phyloP scores from a whole-genome alignment of 2,113 vertebrate genomes.

The Cottus gobio region DNA sequence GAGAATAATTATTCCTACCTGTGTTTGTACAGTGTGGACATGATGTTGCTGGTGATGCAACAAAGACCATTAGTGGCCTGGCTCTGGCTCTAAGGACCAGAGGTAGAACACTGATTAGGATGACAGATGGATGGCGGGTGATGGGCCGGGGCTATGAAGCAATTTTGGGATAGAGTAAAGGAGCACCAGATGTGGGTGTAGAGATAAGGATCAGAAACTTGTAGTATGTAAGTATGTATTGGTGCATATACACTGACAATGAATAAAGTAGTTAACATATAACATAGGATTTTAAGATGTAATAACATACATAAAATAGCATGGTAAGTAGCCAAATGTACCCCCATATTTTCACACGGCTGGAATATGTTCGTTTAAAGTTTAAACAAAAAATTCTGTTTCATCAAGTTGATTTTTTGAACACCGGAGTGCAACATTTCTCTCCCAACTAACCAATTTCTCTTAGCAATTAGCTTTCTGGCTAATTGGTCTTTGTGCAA shows the following conservation, averaged over 20 bases:
- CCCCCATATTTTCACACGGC: background rate
- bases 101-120: slow-evolving; percentile 17
- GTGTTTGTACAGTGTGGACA: slow-evolving; percentile 30
- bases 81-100: slow-evolving; percentile 4
- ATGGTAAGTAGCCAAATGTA: background rate
- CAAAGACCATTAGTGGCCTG: background rate
- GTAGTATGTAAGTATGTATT: background rate
- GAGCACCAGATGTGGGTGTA: background rate
- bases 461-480: slow-evolving; percentile 66
- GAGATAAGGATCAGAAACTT: background rate
- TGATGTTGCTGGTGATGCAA: slow-evolving; percentile 3
- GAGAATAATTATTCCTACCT: slow-evolving; percentile 19
- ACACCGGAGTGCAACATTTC: slow-evolving; percentile 46
- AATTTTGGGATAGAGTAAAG: background rate
- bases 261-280: background rate
- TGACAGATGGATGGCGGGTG: slow-evolving; percentile 9
- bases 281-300: background rate
- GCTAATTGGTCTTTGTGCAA: slow-evolving; percentile 67
- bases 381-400: background rate
- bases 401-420: slow-evolving; percentile 16
- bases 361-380: background rate
- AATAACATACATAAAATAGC: background rate
- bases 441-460: slow-evolving; percentile 9
- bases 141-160: background rate
- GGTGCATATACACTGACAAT: background rate